A percentile compares a stretch with the other conserved stretches of the same genome.
Conservation (phyloP, 2,888 invertebrate genomes). For the Panzeria rudis region DNA sequence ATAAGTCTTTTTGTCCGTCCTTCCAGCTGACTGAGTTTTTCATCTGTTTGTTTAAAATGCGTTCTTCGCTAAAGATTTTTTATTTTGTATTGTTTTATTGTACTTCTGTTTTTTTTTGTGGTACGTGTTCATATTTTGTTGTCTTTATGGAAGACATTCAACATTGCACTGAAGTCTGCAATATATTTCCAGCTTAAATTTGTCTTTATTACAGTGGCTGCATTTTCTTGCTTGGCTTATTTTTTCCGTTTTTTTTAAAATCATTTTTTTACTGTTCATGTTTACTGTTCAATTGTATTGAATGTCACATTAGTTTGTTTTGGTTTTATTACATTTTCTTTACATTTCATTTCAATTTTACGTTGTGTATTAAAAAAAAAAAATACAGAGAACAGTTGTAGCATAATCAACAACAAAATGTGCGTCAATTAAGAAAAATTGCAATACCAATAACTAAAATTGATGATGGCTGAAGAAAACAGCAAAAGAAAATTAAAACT, state of each 20-base stretch:
- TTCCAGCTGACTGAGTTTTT: conserved; percentile 1
- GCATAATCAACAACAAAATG: conserved; percentile 23
- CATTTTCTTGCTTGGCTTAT: neutral
- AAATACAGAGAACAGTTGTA: conserved; percentile 22
- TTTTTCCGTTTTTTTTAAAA: too few species aligned
- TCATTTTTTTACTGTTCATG: neutral
- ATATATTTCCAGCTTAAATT: conserved; percentile 43
- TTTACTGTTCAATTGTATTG: conserved; percentile 43
- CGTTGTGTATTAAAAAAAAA: conserved; percentile 9
- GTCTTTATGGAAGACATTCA: too few species aligned
- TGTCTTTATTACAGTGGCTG: conserved; percentile 17
- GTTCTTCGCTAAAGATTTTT: conserved; percentile 12
- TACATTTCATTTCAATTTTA: conserved; percentile 54
- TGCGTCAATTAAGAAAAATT: conserved; percentile 73
- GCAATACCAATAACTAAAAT: conserved; percentile 66
- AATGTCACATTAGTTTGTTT: conserved; percentile 50
- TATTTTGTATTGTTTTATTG: conserved; percentile 1
- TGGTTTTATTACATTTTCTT: conserved; percentile 44
- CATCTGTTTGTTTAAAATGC: too few species aligned
- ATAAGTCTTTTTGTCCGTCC: conserved; percentile 53
- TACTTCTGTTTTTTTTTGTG: neutral
- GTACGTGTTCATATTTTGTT: conserved; percentile 48
- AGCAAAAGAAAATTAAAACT: conserved; percentile 17
- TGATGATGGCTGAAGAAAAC: conserved; percentile 58
- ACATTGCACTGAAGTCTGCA: too few species aligned